Percentiles rank a stretch among this genome's conserved stretches.
Conservation (phyloP, 35 echinoderm and acorn worm genomes). For the Lytechinus pictus region DNA sequence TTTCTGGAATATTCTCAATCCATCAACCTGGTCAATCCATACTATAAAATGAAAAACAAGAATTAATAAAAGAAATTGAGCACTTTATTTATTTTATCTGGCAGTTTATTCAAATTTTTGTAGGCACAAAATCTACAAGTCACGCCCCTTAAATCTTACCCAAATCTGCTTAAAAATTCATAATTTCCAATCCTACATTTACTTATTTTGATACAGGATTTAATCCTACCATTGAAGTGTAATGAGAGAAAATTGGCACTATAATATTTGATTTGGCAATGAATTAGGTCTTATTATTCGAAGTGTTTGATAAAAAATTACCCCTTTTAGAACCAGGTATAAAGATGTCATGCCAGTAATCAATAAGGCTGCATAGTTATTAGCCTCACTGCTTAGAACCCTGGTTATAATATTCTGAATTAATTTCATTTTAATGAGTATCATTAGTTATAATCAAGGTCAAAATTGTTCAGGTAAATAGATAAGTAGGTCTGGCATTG, state of each 20-base stretch:
- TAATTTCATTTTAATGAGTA: neutral
- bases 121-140: neutral
- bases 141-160: neutral
- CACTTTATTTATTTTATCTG: too few relatives aligned
- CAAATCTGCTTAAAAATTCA: neutral
- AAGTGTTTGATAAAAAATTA: neutral
- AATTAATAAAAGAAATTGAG: too few relatives aligned
- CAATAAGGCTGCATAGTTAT: neutral
- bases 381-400: neutral
- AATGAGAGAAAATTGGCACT: neutral
- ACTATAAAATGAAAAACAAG: too few relatives aligned
- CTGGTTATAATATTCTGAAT: neutral
- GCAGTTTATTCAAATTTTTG: too few relatives aligned
- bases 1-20: too few relatives aligned
- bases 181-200: neutral
- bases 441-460: neutral
- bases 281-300: neutral
- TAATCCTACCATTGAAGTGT: neutral
- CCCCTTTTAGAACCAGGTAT: neutral
- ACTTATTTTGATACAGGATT: neutral
- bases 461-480: neutral
- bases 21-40: too few relatives aligned
- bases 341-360: neutral
- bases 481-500: neutral
- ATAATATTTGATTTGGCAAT: neutral